phyloP scores from a whole-genome alignment of 30 jellyfish, hydroid and myxozoan genomes.

The Pseudorhiza aurosa region DNA sequence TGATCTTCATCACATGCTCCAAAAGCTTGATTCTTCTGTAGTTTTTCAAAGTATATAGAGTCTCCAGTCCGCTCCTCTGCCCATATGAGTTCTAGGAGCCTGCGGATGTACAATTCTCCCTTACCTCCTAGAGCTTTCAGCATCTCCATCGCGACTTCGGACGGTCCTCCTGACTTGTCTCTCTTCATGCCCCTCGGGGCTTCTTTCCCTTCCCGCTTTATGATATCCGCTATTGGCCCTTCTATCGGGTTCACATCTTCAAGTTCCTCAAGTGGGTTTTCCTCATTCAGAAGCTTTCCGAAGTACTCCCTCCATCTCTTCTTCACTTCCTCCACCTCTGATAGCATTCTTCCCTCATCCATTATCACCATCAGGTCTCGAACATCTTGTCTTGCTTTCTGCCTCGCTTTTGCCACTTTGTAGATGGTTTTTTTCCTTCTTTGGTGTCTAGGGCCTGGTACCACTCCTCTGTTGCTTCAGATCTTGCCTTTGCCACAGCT shows the following conservation, averaged over 20 bases:
- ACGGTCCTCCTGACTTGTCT: slow-evolving; percentile 34
- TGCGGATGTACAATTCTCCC: not conserved
- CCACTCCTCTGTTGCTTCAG: not conserved
- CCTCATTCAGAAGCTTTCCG: slow-evolving; percentile 14
- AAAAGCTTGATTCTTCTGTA: no score
- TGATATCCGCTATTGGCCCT: not conserved
- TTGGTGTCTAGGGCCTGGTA: not conserved
- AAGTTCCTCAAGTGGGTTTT: not conserved
- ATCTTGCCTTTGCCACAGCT: not conserved
- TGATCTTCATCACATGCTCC: not conserved
- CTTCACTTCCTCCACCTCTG: not conserved
- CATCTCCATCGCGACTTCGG: slow-evolving; percentile 24
- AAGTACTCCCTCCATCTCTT: slow-evolving; percentile 36
- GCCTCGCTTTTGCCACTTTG: slow-evolving; percentile 8
- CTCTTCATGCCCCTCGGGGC: slow-evolving; percentile 33
- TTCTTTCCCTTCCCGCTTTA: not conserved
- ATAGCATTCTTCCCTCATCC: not conserved
- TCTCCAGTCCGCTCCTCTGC: slow-evolving; percentile 22
- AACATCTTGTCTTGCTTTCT: slow-evolving; percentile 15
- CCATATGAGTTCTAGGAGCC: not conserved
- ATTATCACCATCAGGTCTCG: not conserved
- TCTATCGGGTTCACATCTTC: not conserved
- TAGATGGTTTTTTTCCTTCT: not conserved
- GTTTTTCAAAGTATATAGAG: not conserved
- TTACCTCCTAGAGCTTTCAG: slow-evolving; percentile 5